phyloP scores from a whole-genome alignment of 2,888 invertebrate genomes.

The Drosophila subquinaria region DNA sequence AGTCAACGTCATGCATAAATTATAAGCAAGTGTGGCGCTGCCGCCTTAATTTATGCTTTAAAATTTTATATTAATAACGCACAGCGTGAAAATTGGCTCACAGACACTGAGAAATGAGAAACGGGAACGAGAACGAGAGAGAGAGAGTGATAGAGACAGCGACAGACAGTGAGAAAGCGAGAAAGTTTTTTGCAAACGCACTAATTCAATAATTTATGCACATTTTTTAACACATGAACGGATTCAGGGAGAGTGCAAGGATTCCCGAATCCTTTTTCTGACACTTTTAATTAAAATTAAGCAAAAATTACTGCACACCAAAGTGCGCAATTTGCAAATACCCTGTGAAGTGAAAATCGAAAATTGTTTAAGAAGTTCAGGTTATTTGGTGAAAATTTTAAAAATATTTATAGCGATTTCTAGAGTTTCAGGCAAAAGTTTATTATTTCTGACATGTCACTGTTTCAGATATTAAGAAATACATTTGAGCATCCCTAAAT shows the following conservation, averaged over 20 bases:
- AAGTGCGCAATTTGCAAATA: not conserved
- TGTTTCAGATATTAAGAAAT: too few relatives aligned
- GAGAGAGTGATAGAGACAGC: not conserved
- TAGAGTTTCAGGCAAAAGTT: too few relatives aligned
- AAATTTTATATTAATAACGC: slow-evolving; percentile 68
- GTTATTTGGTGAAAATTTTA: not conserved
- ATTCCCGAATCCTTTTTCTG: slow-evolving; percentile 53
- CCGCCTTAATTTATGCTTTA: slow-evolving; percentile 74
- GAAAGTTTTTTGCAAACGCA: slow-evolving; percentile 61
- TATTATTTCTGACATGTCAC: too few relatives aligned
- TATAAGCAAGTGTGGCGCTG: slow-evolving; percentile 60
- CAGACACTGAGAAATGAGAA: slow-evolving; percentile 6
- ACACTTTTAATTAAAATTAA: slow-evolving; percentile 63
- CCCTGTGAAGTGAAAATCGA: slow-evolving; percentile 15
- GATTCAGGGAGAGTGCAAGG: slow-evolving; percentile 37
- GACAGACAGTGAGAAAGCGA: slow-evolving; percentile 4
- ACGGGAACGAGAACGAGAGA: slow-evolving; percentile 1
- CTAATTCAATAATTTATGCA: slow-evolving; percentile 83
- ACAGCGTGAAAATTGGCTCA: slow-evolving; percentile 62
- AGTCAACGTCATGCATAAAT: slow-evolving; percentile 72
- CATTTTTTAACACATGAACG: slow-evolving; percentile 74
- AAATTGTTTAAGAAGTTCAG: not conserved
- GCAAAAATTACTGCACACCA: slow-evolving; percentile 14
- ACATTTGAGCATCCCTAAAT: too few relatives aligned
- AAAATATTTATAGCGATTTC: too few relatives aligned